Base-by-base conservation (phyloP, 2,113 vertebrate species). In the Apteryx mantelli region DNA sequence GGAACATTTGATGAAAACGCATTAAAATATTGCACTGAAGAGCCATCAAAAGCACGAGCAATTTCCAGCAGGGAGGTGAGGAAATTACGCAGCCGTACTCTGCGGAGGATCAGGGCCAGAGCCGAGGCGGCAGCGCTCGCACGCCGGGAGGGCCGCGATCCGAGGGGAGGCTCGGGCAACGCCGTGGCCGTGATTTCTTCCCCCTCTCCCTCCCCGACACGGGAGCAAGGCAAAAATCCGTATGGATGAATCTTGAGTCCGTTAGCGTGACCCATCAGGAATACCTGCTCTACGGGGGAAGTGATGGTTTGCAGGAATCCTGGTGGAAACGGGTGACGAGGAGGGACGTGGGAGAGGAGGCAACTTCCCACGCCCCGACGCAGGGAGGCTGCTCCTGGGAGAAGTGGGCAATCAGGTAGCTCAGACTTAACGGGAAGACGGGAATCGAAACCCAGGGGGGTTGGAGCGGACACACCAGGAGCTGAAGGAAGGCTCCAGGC, bases 131-230 rank as follows among this genome's bases (percentile, higher is more conserved):
- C 70, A 66, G 79, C 66, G 2, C 30, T 64, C 71, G 76, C 86
- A 56, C 22, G 48, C 75, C 2, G 0, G 36, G 89, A 79, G 65
- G 28, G 74, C 55, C 32, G 64, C 7, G 6, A 19, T 5, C 13
- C 34, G 28, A 16, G 42, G 79, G 24, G 13, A 8, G 13, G 50
- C 26, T 80, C 16, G 48, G 65, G 38, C 42, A 78, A 7, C 3
- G 46, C 5, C 0, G 0, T 42, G 1, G 1, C n/a, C 58, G 22
- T 74, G 46, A 85, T 44, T 74, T 75, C 60, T 68, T 18, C 28
- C 81, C n/a, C 30, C 34, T 52, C 77, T 88, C 53, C 79, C 24
- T 60, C 60, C 70, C 44, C 18, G 1, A 36, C 55, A 38, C n/a
- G 48, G 77, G 71, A 88, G 34, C 53, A 6, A 3, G 38, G 32